Evolutionary conservation across 30 jellyfish, hydroid and myxozoan species (phyloP).

Genomic region (Aurelia sp.): DNA sequence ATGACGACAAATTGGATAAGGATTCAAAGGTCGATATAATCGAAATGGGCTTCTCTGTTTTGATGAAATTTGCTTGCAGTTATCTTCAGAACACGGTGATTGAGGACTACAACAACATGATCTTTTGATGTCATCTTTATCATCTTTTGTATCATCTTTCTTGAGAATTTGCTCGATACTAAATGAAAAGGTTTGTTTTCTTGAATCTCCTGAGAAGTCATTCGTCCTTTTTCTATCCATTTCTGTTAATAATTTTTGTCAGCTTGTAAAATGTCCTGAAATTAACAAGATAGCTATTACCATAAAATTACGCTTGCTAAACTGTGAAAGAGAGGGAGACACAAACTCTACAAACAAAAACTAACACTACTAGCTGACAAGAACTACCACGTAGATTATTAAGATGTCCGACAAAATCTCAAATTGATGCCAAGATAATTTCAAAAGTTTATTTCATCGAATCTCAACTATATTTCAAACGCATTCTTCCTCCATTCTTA

Average conservation of each 20-base stretch:
- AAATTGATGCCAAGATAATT: no score
- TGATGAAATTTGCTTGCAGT: neutral
- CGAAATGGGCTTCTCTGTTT: constrained; percentile 19
- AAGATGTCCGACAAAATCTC: no score
- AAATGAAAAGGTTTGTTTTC: constrained; percentile 43
- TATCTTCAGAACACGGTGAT: neutral
- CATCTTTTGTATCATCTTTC: constrained; percentile 12
- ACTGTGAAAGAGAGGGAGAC: no score
- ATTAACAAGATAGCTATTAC: no score
- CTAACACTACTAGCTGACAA: no score
- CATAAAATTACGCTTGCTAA: no score
- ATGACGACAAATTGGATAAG: constrained; percentile 40
- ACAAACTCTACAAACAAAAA: no score
- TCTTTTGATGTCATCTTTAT: neutral
- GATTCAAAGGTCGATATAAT: constrained; percentile 13
- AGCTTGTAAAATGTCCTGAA: no score
- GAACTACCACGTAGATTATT: no score
- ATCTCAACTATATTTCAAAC: no score
- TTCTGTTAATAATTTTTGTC: neutral
- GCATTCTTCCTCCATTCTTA: no score
- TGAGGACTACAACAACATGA: constrained; percentile 29
- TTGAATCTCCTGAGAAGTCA: neutral
- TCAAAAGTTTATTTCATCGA: no score
- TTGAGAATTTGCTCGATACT: constrained; percentile 62
- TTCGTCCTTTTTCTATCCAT: neutral